Conservation (phyloP, 2,888 invertebrate genomes). For the Meghimatium bilineatum region DNA sequence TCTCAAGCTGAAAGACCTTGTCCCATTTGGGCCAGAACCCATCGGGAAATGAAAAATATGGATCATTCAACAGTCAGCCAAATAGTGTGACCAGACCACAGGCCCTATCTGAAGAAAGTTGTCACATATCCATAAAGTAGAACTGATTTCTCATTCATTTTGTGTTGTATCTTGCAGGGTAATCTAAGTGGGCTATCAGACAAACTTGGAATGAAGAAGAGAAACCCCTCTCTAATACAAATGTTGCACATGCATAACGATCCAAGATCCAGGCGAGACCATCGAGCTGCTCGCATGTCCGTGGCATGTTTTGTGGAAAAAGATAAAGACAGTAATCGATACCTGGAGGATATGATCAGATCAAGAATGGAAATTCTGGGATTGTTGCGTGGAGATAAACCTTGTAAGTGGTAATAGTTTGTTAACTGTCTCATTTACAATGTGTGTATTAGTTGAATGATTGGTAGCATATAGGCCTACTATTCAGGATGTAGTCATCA, state of each 20-base stretch:
- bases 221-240: not conserved
- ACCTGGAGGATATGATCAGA: conserved; percentile 52
- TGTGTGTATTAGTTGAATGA: no score
- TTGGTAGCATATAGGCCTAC: no score
- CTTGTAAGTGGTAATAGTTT: conserved; percentile 36
- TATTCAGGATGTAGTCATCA: no score
- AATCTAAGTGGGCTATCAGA: not conserved
- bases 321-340: conserved; percentile 45
- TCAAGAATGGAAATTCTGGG: conserved; percentile 52
- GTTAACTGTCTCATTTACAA: no score
- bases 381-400: conserved; percentile 34
- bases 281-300: conserved; percentile 35
- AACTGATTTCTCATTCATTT: no score
- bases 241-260: conserved; percentile 9
- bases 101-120: no score
- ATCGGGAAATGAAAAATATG: no score
- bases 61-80: no score
- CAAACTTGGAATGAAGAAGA: not conserved
- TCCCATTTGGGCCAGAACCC: no score
- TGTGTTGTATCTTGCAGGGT: not conserved
- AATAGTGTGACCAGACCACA: no score
- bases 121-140: no score
- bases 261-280: conserved; percentile 2
- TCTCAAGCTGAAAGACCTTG: no score
- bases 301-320: conserved; percentile 41